Percentiles rank a stretch among this genome's conserved stretches.
phyloP scores from a whole-genome alignment of 2,797 vertebrate species.

The Synaphobranchus kaupii region DNA sequence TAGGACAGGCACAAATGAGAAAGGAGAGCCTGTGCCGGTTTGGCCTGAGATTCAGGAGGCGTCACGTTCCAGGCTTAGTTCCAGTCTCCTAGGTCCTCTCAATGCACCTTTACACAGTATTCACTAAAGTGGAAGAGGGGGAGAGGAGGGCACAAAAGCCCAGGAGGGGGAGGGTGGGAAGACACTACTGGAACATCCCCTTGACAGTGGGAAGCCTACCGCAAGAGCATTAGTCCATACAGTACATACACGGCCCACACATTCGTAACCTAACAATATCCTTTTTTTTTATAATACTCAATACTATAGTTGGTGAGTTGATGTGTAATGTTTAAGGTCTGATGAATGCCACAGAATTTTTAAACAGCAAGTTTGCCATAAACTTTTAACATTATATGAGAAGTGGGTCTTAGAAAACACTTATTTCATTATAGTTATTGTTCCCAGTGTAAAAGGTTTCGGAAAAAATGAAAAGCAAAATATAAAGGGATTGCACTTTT shows the following conservation, averaged over 20 bases:
- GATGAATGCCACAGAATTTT: not conserved
- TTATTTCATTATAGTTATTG: not conserved
- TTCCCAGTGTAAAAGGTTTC: not conserved
- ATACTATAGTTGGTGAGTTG: not conserved
- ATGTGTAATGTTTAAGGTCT: not conserved
- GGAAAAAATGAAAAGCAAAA: not conserved
- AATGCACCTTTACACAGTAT: constrained; percentile 23
- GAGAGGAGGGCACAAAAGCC: not conserved
- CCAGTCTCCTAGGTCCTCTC: constrained; percentile 17
- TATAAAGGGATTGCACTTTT: not conserved
- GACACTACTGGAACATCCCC: not conserved
- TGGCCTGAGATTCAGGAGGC: not conserved
- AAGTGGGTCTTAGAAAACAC: not conserved
- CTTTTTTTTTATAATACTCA: not conserved
- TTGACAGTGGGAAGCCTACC: not conserved
- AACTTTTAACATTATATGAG: not conserved
- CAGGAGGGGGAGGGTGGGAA: not conserved
- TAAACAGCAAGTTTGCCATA: not conserved
- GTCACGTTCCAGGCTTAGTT: constrained; percentile 5
- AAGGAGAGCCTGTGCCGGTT: not conserved
- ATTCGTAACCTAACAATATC: not conserved
- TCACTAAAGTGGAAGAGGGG: constrained; percentile 18
- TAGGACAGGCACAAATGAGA: not conserved
- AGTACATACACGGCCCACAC: not conserved
- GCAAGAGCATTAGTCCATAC: not conserved